phyloP scores from a whole-genome alignment of 2,888 invertebrate genomes.

The Miltochrista miniata region DNA sequence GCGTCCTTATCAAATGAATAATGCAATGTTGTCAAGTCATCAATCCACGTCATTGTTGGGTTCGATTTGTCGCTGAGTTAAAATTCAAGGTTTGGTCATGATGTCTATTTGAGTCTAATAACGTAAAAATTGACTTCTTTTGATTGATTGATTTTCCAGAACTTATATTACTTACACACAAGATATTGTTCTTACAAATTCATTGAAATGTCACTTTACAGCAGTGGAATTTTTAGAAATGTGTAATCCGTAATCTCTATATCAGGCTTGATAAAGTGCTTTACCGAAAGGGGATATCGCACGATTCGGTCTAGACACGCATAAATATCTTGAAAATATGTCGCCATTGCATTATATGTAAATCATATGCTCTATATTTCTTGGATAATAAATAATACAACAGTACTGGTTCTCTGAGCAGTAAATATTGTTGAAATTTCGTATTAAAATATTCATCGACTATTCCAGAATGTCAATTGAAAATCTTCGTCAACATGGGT shows the following conservation, averaged over 20 bases:
- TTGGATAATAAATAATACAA: background rate
- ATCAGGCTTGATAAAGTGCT: background rate
- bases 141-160: no score
- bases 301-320: background rate
- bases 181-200: no score
- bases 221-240: no score
- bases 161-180: no score
- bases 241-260: no score
- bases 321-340: background rate
- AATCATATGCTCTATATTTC: background rate
- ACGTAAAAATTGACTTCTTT: no score
- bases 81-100: conserved; percentile 4
- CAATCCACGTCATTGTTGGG: no score
- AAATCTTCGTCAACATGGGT: no score
- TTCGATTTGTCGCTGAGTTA: conserved; percentile 57
- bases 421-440: no score
- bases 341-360: background rate
- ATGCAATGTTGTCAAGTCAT: conserved; percentile 65
- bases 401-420: background rate
- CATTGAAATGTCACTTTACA: no score
- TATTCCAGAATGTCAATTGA: background rate
- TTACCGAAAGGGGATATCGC: background rate
- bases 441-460: background rate
- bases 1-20: conserved; percentile 41
- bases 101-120: no score